Conservation (phyloP, 2,888 invertebrate genomes). For the Platycnemis pennipes region DNA sequence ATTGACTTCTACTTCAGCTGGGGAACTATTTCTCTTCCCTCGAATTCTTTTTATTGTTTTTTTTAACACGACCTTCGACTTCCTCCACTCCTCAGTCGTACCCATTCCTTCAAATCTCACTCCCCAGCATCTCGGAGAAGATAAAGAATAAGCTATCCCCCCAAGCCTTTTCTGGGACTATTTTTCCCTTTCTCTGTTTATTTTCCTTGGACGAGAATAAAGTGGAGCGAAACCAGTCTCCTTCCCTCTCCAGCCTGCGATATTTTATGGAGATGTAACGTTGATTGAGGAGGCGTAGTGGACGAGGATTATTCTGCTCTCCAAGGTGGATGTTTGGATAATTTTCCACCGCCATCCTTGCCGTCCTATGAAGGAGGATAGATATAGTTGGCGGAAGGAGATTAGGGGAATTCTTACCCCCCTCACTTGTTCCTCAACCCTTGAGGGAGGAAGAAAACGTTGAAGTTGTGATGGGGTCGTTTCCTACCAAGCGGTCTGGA, state of each 20-base stretch:
- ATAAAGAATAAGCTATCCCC: not conserved
- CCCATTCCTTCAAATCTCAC: not conserved
- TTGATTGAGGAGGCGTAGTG: not conserved
- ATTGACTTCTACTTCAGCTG: conserved; percentile 15
- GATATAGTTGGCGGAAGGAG: not conserved
- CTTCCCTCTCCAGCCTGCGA: not conserved
- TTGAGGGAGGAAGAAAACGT: not conserved
- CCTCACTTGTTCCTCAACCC: not conserved
- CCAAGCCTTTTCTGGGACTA: not conserved
- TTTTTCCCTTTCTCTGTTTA: not conserved
- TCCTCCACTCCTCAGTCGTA: not conserved
- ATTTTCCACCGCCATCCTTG: not conserved
- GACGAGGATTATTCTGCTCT: not conserved
- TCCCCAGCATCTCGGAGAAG: not conserved
- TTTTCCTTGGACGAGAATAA: not conserved
- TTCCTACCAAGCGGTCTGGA: not conserved
- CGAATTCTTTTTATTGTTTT: not conserved
- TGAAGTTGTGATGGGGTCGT: not conserved
- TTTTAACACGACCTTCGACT: not conserved
- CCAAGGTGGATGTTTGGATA: not conserved
- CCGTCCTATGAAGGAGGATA: not conserved
- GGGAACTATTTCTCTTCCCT: not conserved
- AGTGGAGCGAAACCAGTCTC: not conserved
- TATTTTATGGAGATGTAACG: not conserved
- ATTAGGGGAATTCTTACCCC: not conserved